Evolutionary conservation across 2,888 invertebrate species (phyloP).

Genomic region (Parnassius glacialis): DNA sequence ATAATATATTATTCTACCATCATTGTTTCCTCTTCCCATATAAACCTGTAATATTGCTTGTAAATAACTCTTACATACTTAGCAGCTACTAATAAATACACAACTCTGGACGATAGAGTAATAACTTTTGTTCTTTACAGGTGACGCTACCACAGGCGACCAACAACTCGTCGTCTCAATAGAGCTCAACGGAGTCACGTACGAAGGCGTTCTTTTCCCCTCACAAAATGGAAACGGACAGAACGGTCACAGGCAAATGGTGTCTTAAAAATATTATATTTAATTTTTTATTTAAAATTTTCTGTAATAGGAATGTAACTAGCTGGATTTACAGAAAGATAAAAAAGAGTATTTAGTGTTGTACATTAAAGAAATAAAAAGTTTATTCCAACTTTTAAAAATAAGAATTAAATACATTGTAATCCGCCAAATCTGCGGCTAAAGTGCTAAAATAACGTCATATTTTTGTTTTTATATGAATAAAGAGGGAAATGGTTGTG

Average conservation of each 20-base stretch:
- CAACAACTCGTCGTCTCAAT: conserved; percentile 96
- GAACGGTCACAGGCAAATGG: conserved; percentile 70
- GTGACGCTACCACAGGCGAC: conserved; percentile 90
- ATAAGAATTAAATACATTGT: too few relatives aligned
- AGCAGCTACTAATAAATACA: too few relatives aligned
- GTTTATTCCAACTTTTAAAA: too few relatives aligned
- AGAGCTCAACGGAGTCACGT: conserved; percentile 97
- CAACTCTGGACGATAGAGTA: too few relatives aligned
- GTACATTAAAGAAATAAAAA: neutral
- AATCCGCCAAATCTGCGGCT: too few relatives aligned
- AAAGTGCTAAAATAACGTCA: too few relatives aligned
- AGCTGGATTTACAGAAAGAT: conserved; percentile 4
- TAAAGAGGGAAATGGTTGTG: neutral
- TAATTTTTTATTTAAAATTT: neutral
- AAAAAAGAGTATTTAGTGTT: conserved; percentile 4
- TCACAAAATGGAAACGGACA: conserved; percentile 65
- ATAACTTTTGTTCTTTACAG: conserved; percentile 62
- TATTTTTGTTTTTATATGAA: too few relatives aligned
- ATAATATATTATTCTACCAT: too few relatives aligned
- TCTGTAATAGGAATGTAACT: neutral
- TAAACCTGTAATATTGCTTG: too few relatives aligned
- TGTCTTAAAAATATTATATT: conserved; percentile 51
- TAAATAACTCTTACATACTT: too few relatives aligned
- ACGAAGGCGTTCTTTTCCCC: conserved; percentile 94
- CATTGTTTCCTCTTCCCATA: too few relatives aligned